Evolutionary conservation across 2,113 vertebrate species (phyloP), one percentile per base, ranked within the genome.

Genomic region (Psammodynastes pulverulentus): DNA sequence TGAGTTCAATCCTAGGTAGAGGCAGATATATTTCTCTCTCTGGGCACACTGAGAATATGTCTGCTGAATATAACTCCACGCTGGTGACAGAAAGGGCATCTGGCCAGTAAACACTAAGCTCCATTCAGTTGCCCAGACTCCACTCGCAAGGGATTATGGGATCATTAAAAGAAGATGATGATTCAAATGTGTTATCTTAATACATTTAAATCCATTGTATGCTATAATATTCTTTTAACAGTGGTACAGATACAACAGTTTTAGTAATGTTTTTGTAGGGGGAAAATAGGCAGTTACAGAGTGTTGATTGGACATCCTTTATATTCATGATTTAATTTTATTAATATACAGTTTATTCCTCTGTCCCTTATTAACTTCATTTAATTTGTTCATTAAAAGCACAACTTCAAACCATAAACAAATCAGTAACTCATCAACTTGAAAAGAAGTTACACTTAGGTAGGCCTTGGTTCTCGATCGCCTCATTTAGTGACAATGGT

Each of bases 251-350:
- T 89, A 95, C 88, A 91, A 96, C 93, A 95, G 87, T 92, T 95
- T 97, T 97, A 95, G 94, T 89, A 92, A 95, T 97, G 96, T 88
- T 95, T 97, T 96, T 93, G 79, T 91, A 92, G 89, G 92, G 92
- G 89, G 62, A 96, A 92, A 95, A 95, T 96, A 92, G 94, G 21
- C 95, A 96, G 97, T 97, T 97, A 95, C 91, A 95, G 94, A 94
- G 95, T 95, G 91, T 93, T 97, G 97, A 97, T 96, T 97, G 96
- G 93, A 95, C 97, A 94, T 94, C 87, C 51, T 95, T 97, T 90
- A 94, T 92, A 90, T 89, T 89, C 84, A 91, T 96, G 94, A 95
- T 96, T 97, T 96, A 43, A n/a, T 79, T 79, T 94, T 95, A 96
- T 94, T 0, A 52, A 95, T 96, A 93, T 62, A 79, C 86, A 92